Percentiles rank a stretch among this genome's conserved stretches.
phyloP scores from a whole-genome alignment of 2,797 vertebrate genomes.

The Acipenser oxyrinchus region DNA sequence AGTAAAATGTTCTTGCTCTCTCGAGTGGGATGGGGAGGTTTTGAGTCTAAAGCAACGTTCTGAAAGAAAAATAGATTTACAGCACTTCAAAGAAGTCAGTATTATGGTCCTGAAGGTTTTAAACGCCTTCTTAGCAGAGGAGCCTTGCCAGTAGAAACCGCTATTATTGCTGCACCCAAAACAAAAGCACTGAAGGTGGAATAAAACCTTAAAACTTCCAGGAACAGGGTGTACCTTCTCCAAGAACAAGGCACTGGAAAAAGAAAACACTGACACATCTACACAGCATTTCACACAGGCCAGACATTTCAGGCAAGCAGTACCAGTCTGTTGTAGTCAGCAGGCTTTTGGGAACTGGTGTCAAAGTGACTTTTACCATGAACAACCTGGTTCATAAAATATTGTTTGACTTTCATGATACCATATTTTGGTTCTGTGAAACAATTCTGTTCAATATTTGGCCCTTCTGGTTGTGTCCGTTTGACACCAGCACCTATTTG shows the following conservation, averaged over 20 bases:
- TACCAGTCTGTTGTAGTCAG: too few species aligned
- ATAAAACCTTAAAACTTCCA: conserved; percentile 2
- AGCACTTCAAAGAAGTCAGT: conserved; percentile 15
- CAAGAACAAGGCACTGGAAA: conserved; percentile 36
- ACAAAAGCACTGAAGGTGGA: conserved; percentile 9
- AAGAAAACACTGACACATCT: conserved; percentile 54
- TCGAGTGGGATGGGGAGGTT: conserved; percentile 17
- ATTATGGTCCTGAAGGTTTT: conserved; percentile 33
- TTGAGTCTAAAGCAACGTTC: background rate
- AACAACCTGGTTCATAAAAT: too few species aligned
- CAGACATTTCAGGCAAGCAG: background rate
- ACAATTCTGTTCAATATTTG: too few species aligned
- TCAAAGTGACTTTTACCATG: too few species aligned
- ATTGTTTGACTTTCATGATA: too few species aligned
- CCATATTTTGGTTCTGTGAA: too few species aligned
- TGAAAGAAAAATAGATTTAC: conserved; percentile 3
- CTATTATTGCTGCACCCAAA: conserved; percentile 3
- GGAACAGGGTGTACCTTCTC: conserved; percentile 27
- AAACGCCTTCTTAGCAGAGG: conserved; percentile 5
- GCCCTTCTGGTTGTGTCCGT: too few species aligned
- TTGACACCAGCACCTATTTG: too few species aligned
- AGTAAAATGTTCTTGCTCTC: conserved; percentile 38
- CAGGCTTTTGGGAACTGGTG: too few species aligned
- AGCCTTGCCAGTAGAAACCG: background rate
- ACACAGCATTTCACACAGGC: conserved; percentile 19